Base-by-base conservation (phyloP, 2,113 vertebrate species). In the Galeopterus variegatus region DNA sequence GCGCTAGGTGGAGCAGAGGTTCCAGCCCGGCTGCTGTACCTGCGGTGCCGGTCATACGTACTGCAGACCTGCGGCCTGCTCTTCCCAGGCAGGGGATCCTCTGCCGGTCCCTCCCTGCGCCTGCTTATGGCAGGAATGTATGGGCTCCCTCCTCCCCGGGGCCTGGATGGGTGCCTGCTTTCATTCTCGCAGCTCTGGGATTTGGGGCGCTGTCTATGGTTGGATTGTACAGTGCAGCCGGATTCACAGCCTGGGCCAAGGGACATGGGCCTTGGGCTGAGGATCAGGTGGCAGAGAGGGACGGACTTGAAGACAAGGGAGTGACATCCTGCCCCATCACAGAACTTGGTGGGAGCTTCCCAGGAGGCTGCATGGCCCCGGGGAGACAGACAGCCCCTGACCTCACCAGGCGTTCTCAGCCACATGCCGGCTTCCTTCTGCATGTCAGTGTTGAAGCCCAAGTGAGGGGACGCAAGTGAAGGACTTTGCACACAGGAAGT, bases 111-210 rank as follows among this genome's bases (percentile, higher is more conserved):
- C 58, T 67, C n/a, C 54, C 31, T 4, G 36, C 67, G 86, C 41
- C 24, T 36, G 72, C 90, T n/a, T n/a, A 31, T 2, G 13, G 56
- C 80, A 50, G 64, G 75, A 94, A 95, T 75, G 52, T 26, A 21
- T 48, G 73, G 80, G 28, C 72, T 64, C 52, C 79, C 58, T 64
- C 52, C 18, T 83, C 31, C 23, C 17, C 1, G 6, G 48, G 52
- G 41, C 94, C 54, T 28, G 24, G 21, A 9, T 45, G 69, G 81
- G 60, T 92, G 10, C 60, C 36, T 58, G 45, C 69, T 93, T 90
- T 94, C 86, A 94, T 54, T 50, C 79, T 73, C 0, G 3, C 24
- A 1, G 67, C 73, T 91, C 52, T 70, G 90, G 90, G 91, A 62
- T 90, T 94, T 93, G 88, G 65, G 82, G 91, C 48, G n/a, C 24